Evolutionary conservation across 1,140 invertebrate species (phyloP), one percentile per base, ranked within the genome.

Genomic region (Lethocerus indicus): DNA sequence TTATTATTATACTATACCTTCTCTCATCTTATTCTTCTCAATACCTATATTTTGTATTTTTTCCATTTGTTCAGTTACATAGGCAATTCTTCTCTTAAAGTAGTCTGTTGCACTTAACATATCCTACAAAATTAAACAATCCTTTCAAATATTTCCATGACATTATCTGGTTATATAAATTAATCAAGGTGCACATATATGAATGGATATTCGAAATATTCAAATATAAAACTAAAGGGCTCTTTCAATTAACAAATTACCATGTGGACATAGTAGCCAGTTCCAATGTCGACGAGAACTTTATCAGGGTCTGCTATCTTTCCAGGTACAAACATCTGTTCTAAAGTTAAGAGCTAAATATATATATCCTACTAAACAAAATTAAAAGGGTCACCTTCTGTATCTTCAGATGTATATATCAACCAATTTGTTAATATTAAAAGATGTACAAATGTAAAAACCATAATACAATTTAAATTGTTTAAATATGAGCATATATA

Each of bases 261-360:
- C 72, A 91, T 88, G 65, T 92, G 81, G n/a, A 85, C 82, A 69
- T 84, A 95, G 65, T 95, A 96, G 55, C 90, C 88, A 50, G 91
- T 94, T 40, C 92, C 92, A 63, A 96, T 82, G 65, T 95, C 90
- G 50, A 95, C 81, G 12, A 94, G 67, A 21, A 94, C 87, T 64
- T 82, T 83, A 48, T 85, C 73, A 14, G 81, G 75, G 63, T 93
- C 80, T 51, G 75, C 71, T 41, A 95, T 69, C 59, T 75, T 77
- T 9, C 91, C 92, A 53, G 87, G 81, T 20, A 95, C 89, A 70
- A 94, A 95, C 83, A 96, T 92, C 74, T 76, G 42, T 48, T 16
- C 6, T 3, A 47, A n/a, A 37, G 35, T 43, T 43, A 50, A 50
- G 49, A 41, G n/a, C n/a, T n/a, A n/a, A n/a, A n/a, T n/a, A n/a